Percentiles rank a stretch among this genome's conserved stretches.
These are phyloP conservation scores for Neolamprologus variostigma DNA, from an alignment of 2,113 vertebrate genomes.

Conservation along the genomic window DNA sequence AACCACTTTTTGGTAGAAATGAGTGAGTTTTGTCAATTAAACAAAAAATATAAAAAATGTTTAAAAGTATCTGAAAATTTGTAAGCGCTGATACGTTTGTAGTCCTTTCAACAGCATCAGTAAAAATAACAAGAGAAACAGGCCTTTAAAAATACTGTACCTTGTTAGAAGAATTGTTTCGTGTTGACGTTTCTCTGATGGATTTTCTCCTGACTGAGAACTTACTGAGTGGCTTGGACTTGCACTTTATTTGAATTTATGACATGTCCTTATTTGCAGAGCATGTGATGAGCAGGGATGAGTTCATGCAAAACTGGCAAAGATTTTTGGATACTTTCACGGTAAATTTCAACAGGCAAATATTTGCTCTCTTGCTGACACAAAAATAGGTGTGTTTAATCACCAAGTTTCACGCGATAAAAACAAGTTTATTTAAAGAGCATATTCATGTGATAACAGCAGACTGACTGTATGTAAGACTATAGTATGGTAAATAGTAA, in stretches of 20 bases:
- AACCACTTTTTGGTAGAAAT: neutral
- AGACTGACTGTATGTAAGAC: neutral
- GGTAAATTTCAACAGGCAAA: neutral
- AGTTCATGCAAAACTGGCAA: neutral
- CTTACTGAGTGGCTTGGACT: neutral
- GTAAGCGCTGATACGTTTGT: rapidly evolving
- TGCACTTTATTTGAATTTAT: neutral
- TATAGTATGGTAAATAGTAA: neutral
- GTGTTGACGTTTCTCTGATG: neutral
- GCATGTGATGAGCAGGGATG: neutral
- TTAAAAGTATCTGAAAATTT: neutral
- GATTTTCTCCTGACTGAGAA: neutral
- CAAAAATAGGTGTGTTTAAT: rapidly evolving
- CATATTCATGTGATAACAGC: neutral
- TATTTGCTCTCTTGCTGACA: neutral
- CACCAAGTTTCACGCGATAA: neutral
- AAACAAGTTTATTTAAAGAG: neutral
- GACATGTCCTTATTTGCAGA: neutral
- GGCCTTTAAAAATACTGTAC: neutral
- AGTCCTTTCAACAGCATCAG: neutral
- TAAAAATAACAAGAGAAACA: neutral
- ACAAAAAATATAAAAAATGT: neutral
- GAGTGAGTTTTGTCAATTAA: neutral
- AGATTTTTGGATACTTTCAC: neutral
- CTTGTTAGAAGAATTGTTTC: neutral